These are phyloP conservation scores for Eriosoma lanigerum DNA, from an alignment of 1,140 invertebrate genomes.

Conservation along the genomic window DNA sequence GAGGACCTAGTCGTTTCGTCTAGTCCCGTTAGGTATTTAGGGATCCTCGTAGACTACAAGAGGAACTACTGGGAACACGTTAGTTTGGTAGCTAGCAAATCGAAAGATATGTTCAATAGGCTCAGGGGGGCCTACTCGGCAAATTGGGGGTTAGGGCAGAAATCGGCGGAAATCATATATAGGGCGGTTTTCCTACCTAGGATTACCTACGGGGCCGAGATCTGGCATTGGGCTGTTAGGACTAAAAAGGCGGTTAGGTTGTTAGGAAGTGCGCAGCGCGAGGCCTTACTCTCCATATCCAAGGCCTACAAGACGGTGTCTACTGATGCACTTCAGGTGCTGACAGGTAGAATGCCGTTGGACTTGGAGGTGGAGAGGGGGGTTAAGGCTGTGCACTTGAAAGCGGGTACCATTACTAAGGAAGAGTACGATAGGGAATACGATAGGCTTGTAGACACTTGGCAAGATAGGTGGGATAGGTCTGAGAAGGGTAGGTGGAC, in stretches of 20 bases:
- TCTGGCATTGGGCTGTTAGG: not conserved
- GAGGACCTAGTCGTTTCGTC: not conserved
- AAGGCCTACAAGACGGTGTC: not conserved
- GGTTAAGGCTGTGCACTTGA: not conserved
- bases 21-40: not conserved
- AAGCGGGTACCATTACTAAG: rapidly evolving
- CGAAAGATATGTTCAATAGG: not conserved
- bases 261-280: not conserved
- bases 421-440: not conserved
- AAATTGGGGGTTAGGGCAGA: not conserved
- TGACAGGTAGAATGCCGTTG: not conserved
- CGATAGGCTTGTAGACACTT: not conserved
- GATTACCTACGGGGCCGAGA: not conserved
- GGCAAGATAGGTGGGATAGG: not conserved
- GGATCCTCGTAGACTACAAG: not conserved
- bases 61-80: not conserved
- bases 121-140: too few relatives aligned
- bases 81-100: not conserved
- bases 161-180: not conserved
- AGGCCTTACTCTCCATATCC: not conserved
- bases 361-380: not conserved
- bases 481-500: not conserved
- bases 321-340: not conserved
- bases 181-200: not conserved
- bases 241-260: not conserved